These are phyloP conservation scores for Oxytorus armatus DNA, from an alignment of 2,888 invertebrate species.

Conservation along the genomic window DNA sequence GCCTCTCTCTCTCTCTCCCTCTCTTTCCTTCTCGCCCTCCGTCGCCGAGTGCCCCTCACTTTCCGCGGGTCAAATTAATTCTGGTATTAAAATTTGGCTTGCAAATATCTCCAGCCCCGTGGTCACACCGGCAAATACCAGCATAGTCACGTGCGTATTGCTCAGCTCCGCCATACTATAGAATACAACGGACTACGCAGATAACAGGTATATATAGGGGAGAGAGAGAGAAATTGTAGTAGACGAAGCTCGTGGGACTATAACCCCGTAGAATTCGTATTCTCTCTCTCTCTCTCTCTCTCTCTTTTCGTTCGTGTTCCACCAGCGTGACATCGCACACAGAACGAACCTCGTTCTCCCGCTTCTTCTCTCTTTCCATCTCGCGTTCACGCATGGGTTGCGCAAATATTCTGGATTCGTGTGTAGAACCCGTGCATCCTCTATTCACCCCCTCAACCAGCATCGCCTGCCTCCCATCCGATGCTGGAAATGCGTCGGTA, in stretches of 20 bases:
- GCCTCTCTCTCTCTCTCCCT: constrained; percentile 28
- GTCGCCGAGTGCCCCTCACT: constrained; percentile 52
- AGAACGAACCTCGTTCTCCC: constrained; percentile 33
- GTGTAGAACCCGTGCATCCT: constrained; percentile 50
- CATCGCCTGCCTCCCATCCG: constrained; percentile 16
- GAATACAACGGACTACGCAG: constrained; percentile 26
- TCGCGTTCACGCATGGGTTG: constrained; percentile 49
- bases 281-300: constrained; percentile 12
- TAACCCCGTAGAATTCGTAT: constrained; percentile 34
- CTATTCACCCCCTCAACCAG: constrained; percentile 33
- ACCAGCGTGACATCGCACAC: constrained; percentile 22
- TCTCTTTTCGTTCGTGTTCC: constrained; percentile 29
- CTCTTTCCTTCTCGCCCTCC: constrained; percentile 15
- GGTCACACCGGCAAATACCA: constrained; percentile 71
- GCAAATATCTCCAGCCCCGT: constrained; percentile 84
- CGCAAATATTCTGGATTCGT: constrained; percentile 68
- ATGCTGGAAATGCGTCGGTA: constrained; percentile 64
- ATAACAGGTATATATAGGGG: constrained; percentile 41
- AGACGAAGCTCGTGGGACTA: constrained; percentile 35
- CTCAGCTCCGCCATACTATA: constrained; percentile 49
- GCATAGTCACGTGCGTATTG: constrained; percentile 67
- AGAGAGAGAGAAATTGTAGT: constrained; percentile 20
- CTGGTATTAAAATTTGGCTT: constrained; percentile 85
- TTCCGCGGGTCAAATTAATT: constrained; percentile 84
- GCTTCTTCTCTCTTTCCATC: constrained; percentile 36